Evolutionary conservation across 2,797 vertebrate species (phyloP).

Genomic region (Diplodus puntazzo): DNA sequence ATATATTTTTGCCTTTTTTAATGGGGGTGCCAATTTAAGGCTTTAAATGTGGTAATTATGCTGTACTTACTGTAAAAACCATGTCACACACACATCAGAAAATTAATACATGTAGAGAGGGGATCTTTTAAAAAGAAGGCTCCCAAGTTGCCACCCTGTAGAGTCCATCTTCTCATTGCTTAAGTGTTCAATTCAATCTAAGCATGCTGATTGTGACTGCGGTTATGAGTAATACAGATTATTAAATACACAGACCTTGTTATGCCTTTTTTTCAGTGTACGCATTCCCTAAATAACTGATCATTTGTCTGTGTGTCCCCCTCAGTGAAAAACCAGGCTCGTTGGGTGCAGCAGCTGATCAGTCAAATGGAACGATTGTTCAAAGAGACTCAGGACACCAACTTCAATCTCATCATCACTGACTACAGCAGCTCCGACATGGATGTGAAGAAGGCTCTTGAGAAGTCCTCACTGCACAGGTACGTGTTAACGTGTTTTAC

Average conservation of each 20-base stretch:
- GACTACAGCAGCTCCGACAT: slow-evolving; percentile 95
- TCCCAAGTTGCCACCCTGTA: not conserved
- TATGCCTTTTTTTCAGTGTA: not conserved
- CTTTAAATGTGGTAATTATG: no score
- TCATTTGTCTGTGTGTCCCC: slow-evolving; percentile 1
- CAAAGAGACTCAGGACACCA: slow-evolving; percentile 84
- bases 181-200: not conserved
- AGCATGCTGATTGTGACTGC: not conserved
- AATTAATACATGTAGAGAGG: no score
- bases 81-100: no score
- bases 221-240: not conserved
- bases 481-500: slow-evolving; percentile 56
- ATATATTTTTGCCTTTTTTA: no score
- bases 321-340: slow-evolving; percentile 96
- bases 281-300: not conserved
- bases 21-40: no score
- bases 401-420: slow-evolving; percentile 92
- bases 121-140: no score
- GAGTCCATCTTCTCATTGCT: not conserved
- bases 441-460: slow-evolving; percentile 89
- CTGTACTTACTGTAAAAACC: no score
- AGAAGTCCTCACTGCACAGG: slow-evolving; percentile 88
- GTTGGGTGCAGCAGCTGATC: slow-evolving; percentile 95
- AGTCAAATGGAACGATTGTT: slow-evolving; percentile 91
- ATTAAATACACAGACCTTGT: not conserved